A percentile compares a stretch with the other conserved stretches of the same genome.
Conservation (phyloP, 2,797 vertebrate genomes). For the Meriones psammophilus region DNA sequence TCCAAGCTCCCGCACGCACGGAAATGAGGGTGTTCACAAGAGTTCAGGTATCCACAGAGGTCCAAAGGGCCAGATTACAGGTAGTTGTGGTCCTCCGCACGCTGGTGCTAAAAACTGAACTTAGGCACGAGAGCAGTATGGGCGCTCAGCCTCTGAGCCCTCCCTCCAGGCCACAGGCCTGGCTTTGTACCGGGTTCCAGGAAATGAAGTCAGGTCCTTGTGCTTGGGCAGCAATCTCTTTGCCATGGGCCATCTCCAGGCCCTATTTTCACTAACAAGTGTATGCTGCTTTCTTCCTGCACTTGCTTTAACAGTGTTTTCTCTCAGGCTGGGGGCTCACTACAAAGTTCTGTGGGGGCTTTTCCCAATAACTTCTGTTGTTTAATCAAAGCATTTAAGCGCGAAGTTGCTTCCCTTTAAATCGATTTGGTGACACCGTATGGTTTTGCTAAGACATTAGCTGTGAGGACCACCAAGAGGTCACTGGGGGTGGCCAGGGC, state of each 20-base stretch:
- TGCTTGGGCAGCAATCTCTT: not conserved
- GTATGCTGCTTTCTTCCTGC: not conserved
- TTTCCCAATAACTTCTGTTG: not conserved
- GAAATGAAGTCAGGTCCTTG: not conserved
- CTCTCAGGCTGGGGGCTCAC: not conserved
- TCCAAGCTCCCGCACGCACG: slow-evolving; percentile 66
- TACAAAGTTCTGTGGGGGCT: not conserved
- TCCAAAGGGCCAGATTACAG: not conserved
- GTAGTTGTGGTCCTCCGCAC: not conserved
- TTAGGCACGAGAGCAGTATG: not conserved
- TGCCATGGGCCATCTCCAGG: not conserved
- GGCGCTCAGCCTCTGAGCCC: too few species aligned
- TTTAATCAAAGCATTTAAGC: not conserved
- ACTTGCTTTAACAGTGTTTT: not conserved
- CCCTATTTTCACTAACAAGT: not conserved
- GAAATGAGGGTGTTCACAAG: too few species aligned
- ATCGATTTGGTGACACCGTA: not conserved
- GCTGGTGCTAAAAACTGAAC: not conserved
- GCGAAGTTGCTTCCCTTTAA: not conserved
- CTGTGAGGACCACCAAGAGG: not conserved
- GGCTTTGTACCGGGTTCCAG: not conserved
- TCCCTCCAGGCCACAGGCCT: not conserved
- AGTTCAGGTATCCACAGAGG: not conserved
- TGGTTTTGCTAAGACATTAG: not conserved
- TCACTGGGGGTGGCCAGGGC: not conserved